These are phyloP conservation scores for Columba janthina DNA, from an alignment of 2,113 vertebrate genomes.

Conservation along the genomic window DNA sequence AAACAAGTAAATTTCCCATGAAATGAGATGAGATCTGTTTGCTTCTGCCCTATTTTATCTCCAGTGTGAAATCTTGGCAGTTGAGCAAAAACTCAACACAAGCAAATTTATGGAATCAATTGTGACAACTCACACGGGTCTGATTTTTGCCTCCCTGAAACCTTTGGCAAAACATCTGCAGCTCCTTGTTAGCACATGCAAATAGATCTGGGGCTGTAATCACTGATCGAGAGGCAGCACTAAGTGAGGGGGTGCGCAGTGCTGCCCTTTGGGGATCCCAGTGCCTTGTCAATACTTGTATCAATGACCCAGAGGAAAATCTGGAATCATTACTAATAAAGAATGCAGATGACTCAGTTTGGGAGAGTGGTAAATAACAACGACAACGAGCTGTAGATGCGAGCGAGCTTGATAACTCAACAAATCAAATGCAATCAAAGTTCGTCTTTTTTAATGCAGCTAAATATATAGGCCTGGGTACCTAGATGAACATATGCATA, in stretches of 20 bases:
- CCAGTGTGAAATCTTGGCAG: background rate
- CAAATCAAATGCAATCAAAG: constrained; percentile 16
- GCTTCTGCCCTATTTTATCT: background rate
- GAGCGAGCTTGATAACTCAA: background rate
- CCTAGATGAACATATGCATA: background rate
- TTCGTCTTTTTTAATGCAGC: background rate
- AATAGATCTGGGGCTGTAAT: background rate
- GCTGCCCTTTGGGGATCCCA: background rate
- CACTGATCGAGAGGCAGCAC: background rate
- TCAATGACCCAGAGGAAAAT: background rate
- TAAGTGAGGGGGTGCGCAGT: background rate
- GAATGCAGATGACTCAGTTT: background rate
- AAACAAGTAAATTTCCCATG: background rate
- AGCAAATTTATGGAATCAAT: background rate
- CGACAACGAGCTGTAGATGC: background rate
- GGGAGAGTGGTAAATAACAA: background rate
- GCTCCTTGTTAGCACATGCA: background rate
- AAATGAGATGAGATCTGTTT: background rate
- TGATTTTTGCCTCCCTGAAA: background rate
- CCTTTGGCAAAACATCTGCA: background rate
- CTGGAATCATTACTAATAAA: background rate
- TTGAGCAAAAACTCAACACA: background rate
- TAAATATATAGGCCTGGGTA: background rate
- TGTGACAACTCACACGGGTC: background rate
- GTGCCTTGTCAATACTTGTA: background rate